Evolutionary conservation across 2,888 invertebrate genomes (phyloP).

Genomic region (Coremacera marginata): DNA sequence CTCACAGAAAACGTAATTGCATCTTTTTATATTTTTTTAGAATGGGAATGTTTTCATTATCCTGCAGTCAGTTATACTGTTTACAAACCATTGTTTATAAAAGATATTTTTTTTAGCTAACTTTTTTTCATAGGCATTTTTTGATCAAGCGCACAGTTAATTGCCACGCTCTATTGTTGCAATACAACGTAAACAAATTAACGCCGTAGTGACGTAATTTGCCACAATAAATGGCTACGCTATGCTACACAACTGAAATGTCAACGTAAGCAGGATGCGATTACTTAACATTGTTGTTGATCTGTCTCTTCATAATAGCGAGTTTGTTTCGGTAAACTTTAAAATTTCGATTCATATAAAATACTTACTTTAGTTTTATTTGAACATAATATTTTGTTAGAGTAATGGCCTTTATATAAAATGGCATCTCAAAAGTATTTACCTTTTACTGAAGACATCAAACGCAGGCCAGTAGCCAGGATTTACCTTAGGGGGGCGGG

Average conservation of each 20-base stretch:
- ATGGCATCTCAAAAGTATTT: too few species aligned
- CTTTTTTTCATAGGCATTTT: background rate
- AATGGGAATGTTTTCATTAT: background rate
- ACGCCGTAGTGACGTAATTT: constrained; percentile 19
- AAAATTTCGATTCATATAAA: too few species aligned
- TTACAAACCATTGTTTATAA: background rate
- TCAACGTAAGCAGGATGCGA: constrained; percentile 26
- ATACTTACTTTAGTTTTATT: too few species aligned
- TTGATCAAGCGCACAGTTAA: background rate
- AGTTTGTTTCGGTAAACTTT: too few species aligned
- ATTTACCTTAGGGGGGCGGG: too few species aligned
- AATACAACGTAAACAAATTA: constrained; percentile 3
- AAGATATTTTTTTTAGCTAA: background rate
- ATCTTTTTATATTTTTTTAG: background rate
- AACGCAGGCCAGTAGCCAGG: too few species aligned
- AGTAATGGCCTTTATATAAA: too few species aligned
- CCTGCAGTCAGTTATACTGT: constrained; percentile 7
- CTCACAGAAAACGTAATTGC: background rate
- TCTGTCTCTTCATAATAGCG: background rate
- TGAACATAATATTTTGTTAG: too few species aligned
- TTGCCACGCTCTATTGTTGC: background rate
- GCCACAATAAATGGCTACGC: background rate
- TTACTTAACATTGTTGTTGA: constrained; percentile 7
- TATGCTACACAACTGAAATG: background rate
- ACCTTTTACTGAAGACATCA: too few species aligned